A percentile compares a stretch with the other conserved stretches of the same genome.
Conservation (phyloP, 2,888 invertebrate genomes). For the Apomyelois bistriatella region DNA sequence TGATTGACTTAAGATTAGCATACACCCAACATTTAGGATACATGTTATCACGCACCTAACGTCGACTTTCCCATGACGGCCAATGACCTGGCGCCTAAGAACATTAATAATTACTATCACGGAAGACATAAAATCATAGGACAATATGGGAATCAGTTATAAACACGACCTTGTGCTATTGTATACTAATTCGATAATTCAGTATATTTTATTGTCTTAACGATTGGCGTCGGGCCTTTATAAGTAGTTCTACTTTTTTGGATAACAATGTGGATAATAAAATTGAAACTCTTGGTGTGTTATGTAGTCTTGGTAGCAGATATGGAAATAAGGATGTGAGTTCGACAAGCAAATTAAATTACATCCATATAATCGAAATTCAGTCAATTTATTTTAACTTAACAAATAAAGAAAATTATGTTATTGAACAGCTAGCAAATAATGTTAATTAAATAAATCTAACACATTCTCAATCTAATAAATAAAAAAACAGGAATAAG, state of each 20-base stretch:
- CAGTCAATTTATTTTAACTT: no score
- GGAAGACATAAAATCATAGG: conserved; percentile 12
- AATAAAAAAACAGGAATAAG: no score
- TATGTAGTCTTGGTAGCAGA: conserved; percentile 3
- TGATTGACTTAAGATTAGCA: neutral
- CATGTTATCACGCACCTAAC: conserved; percentile 20
- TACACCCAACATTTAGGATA: neutral
- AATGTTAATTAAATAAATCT: no score
- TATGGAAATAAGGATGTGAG: neutral
- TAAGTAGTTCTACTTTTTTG: neutral
- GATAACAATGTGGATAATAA: conserved; percentile 3
- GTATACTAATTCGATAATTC: conserved; percentile 11
- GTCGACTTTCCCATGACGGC: conserved; percentile 41
- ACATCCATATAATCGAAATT: neutral
- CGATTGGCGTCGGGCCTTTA: conserved; percentile 7
- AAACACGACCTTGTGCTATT: conserved; percentile 9
- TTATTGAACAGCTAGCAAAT: no score
- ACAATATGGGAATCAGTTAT: conserved; percentile 3
- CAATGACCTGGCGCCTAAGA: conserved; percentile 32
- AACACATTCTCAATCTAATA: no score
- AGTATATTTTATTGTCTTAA: neutral
- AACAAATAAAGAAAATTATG: no score
- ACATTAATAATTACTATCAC: conserved; percentile 13
- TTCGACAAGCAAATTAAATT: neutral
- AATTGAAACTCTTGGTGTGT: neutral